Percentiles rank a stretch among this genome's conserved stretches.
These are phyloP conservation scores for Tragelaphus eurycerus DNA, from an alignment of 2,797 vertebrate genomes.

Conservation along the genomic window DNA sequence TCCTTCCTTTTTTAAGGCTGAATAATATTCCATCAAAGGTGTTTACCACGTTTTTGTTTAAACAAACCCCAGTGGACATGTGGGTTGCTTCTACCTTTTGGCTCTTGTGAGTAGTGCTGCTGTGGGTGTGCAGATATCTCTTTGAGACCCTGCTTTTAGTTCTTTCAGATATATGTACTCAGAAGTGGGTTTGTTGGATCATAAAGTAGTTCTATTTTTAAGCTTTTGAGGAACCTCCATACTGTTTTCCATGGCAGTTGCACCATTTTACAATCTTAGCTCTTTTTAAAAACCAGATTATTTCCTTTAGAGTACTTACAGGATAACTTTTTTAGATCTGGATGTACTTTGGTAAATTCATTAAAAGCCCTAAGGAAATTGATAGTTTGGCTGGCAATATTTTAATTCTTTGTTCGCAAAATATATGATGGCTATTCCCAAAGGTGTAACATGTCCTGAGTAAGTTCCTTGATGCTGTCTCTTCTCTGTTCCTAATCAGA, in stretches of 20 bases:
- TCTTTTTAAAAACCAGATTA: slow-evolving; percentile 10
- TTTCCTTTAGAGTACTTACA: background rate
- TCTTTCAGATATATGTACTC: background rate
- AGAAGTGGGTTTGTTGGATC: background rate
- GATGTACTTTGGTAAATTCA: slow-evolving; percentile 19
- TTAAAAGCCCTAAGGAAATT: background rate
- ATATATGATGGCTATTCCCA: background rate
- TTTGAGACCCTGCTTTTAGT: background rate
- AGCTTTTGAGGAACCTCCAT: background rate
- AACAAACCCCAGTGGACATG: background rate
- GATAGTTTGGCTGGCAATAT: background rate
- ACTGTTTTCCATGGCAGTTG: background rate
- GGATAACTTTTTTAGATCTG: slow-evolving; percentile 31
- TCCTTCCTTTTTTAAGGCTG: background rate
- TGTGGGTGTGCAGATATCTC: background rate
- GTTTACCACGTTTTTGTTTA: background rate
- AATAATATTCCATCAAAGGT: background rate
- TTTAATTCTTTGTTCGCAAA: slow-evolving; percentile 5
- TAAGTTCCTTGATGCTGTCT: background rate
- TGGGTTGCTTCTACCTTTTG: background rate
- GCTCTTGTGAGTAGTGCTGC: background rate
- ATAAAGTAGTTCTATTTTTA: background rate
- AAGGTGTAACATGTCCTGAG: background rate
- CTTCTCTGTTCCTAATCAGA: background rate
- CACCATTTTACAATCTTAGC: background rate